Conservation (phyloP, 2,113 vertebrate genomes). For the Charadrius vociferus region DNA sequence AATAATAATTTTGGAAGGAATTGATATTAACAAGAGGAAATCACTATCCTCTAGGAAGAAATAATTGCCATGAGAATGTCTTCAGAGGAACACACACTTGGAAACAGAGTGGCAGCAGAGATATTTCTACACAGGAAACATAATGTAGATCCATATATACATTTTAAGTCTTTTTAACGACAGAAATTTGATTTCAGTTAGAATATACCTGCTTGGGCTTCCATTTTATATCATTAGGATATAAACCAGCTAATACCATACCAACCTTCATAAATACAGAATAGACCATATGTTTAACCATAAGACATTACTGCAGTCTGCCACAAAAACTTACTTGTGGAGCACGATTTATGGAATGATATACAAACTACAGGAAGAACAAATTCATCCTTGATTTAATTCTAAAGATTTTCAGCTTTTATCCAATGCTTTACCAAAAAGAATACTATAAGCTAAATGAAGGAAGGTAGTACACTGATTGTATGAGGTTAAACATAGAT, state of each 20-base stretch:
- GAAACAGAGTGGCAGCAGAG: neutral
- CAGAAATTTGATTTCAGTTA: neutral
- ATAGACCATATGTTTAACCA: neutral
- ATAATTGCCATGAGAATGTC: neutral
- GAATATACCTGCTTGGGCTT: neutral
- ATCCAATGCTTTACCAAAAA: neutral
- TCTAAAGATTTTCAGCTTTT: neutral
- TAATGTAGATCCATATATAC: neutral
- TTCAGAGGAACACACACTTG: neutral
- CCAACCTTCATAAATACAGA: neutral
- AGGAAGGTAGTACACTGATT: neutral
- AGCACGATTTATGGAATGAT: neutral
- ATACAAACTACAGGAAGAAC: neutral
- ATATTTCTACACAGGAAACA: neutral
- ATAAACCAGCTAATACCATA: neutral
- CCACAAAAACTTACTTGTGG: neutral
- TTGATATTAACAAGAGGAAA: neutral
- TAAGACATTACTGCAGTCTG: neutral
- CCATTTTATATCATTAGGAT: neutral
- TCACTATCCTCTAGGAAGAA: neutral
- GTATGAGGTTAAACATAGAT: neutral
- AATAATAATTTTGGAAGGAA: neutral
- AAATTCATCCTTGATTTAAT: neutral
- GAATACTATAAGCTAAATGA: neutral
- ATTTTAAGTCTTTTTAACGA: neutral